Percentiles rank a stretch among this genome's conserved stretches.
phyloP scores from a whole-genome alignment of 2,113 vertebrate genomes.

The Spea bombifrons region DNA sequence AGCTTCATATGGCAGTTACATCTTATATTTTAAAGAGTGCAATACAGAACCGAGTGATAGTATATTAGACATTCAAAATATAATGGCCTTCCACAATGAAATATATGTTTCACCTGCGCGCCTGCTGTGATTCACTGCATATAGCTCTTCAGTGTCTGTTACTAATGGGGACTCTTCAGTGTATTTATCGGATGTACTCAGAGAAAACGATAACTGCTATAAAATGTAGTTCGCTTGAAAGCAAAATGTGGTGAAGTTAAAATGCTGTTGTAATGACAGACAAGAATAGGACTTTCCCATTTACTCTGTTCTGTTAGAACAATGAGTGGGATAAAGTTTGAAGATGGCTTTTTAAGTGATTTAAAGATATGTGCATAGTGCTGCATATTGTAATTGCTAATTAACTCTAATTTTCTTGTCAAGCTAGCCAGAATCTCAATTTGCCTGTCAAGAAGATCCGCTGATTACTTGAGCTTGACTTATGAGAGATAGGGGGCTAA shows the following conservation, averaged over 20 bases:
- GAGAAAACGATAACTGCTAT: conserved; percentile 47
- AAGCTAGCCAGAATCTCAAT: conserved; percentile 45
- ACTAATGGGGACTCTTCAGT: conserved; percentile 47
- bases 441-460: conserved; percentile 44
- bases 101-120: conserved; percentile 42
- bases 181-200: conserved; percentile 50
- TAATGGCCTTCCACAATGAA: conserved; percentile 19
- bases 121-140: conserved; percentile 28
- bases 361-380: conserved; percentile 38
- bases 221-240: conserved; percentile 27
- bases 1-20: background rate
- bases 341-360: conserved; percentile 36
- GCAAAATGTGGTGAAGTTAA: conserved; percentile 26
- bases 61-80: background rate
- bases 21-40: background rate
- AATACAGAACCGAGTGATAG: background rate
- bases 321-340: conserved; percentile 31
- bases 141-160: background rate
- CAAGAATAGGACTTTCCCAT: conserved; percentile 4
- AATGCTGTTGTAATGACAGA: conserved; percentile 15
- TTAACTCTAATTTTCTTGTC: conserved; percentile 47
- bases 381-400: conserved; percentile 40
- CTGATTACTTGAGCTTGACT: conserved; percentile 40
- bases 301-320: conserved; percentile 13
- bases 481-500: conserved; percentile 34